Percentiles rank a stretch among this genome's conserved stretches.
These are phyloP conservation scores for Probosciger aterrimus DNA, from an alignment of 2,113 vertebrate genomes.

Conservation along the genomic window DNA sequence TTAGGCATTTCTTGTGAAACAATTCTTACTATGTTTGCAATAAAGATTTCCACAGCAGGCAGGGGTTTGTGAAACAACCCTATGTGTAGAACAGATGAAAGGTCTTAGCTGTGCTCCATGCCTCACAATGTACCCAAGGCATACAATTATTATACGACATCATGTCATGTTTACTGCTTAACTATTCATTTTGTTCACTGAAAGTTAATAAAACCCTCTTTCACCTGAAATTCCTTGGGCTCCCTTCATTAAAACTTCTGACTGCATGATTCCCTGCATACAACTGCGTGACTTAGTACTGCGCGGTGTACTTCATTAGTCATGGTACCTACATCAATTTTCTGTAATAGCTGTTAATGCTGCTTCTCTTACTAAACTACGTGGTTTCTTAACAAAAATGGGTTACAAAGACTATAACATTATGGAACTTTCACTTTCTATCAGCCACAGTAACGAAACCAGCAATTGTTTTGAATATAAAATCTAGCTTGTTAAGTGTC, in stretches of 20 bases:
- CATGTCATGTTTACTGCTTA: constrained; percentile 33
- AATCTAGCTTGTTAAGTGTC: constrained; percentile 27
- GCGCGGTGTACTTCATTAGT: constrained; percentile 50
- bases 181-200: constrained; percentile 36
- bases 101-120: constrained; percentile 17
- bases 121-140: constrained; percentile 5
- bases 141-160: neutral
- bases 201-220: constrained; percentile 24
- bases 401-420: constrained; percentile 16
- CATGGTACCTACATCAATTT: constrained; percentile 58
- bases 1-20: constrained; percentile 10
- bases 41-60: neutral
- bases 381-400: constrained; percentile 46
- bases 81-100: constrained; percentile 12
- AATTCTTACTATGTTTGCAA: neutral
- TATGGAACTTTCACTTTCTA: constrained; percentile 12
- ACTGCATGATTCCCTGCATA: constrained; percentile 24
- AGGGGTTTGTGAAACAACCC: constrained; percentile 40
- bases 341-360: constrained; percentile 39
- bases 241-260: constrained; percentile 54
- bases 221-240: constrained; percentile 41
- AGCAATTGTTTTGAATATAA: constrained; percentile 50
- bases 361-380: constrained; percentile 28
- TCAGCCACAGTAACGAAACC: neutral
- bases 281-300: constrained; percentile 14